Evolutionary conservation across 2,888 invertebrate species (phyloP), one percentile per base, ranked within the genome.

Genomic region (Perdita meconis): DNA sequence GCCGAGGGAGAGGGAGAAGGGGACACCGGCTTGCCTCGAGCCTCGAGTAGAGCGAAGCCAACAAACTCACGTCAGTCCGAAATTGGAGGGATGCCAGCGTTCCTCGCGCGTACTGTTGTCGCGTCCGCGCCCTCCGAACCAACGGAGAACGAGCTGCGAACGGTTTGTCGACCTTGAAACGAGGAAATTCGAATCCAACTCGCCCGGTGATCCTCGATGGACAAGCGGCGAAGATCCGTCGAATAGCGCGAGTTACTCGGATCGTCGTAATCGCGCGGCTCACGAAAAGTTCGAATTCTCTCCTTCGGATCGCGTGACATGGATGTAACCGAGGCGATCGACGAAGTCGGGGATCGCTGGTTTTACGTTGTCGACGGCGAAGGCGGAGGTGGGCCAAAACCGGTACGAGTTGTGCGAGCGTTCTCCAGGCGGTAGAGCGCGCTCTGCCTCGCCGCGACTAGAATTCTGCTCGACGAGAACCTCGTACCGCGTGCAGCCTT

Each of bases 61-160:
- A 91, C 92, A 90, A 91, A 92, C 91, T 90, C 91, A 83, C 89
- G 84, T 85, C 84, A 92, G 91, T 91, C 80, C 83, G 86, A 85
- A 88, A 87, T 85, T 81, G 88, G 89, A 89, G 82, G 86, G 88
- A 88, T 89, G 88, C 87, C 86, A 83, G 88, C 81, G 83, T 82
- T 86, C 81, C 78, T 86, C 88, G 87, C 72, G 85, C 47, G 74
- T 69, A 72, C 26, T 13, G 10, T 6, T 38, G 16, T 50, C 24
- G 63, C 19, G 26, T 44, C 30, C 44, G 63, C 38, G 53, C 64
- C 57, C 64, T n/a, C n/a, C 57, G 61, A 36, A 38, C 50, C 8
- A 24, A 16, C 36, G 26, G 24, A 8, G 2, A 40, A 42, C 34
- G 24, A n/a, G n/a, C n/a, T n/a, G n/a, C n/a, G n/a, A n/a, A n/a